Evolutionary conservation across 2,888 invertebrate genomes (phyloP), one percentile per base, ranked within the genome.

Genomic region (Ornithoptera priamus): DNA sequence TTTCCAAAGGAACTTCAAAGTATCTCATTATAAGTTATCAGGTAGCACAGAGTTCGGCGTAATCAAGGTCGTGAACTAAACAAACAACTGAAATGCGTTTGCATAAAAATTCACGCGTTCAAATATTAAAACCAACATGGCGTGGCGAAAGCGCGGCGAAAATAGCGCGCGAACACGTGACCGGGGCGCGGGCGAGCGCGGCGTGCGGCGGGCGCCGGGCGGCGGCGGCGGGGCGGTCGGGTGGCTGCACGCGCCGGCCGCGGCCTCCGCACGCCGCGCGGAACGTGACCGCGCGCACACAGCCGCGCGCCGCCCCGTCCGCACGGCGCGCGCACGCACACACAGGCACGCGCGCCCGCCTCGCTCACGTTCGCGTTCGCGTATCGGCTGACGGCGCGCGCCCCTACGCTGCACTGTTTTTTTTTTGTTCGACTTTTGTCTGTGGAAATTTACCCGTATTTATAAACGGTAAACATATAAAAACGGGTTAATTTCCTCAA

Each of bases 261-360:
- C 82, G 84, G 79, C 82, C 82, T 81, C 84, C 80, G 86, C 89
- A 89, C 89, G 86, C 88, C 91, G 83, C 84, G 83, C 78, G 72
- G 87, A 91, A 92, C 92, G 92, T 92, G 91, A 91, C 89, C 79
- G 77, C 63, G 56, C 73, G 59, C 76, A 75, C 76, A 73, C 73
- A 50, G 46, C 50, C 72, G 62, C 69, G 42, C 15, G 42, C 22
- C 22, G 22, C 22, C 22, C 22, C 22, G 22, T 22, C 22, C 22
- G 22, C 22, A 22, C 22, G 22, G 22, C 30, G 53, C 61, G 36
- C 69, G 20, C 82, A 81, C 83, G 83, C 82, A 74, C 82, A 80
- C 81, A 30, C 82, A 81, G 83, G 83, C 82, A 74, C 82, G 80
- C 81, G 75, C 71, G 72, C 69, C 72, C 68, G 39, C 50, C 62